phyloP scores from a whole-genome alignment of 2,888 invertebrate species.

The Machimus rusticus region DNA sequence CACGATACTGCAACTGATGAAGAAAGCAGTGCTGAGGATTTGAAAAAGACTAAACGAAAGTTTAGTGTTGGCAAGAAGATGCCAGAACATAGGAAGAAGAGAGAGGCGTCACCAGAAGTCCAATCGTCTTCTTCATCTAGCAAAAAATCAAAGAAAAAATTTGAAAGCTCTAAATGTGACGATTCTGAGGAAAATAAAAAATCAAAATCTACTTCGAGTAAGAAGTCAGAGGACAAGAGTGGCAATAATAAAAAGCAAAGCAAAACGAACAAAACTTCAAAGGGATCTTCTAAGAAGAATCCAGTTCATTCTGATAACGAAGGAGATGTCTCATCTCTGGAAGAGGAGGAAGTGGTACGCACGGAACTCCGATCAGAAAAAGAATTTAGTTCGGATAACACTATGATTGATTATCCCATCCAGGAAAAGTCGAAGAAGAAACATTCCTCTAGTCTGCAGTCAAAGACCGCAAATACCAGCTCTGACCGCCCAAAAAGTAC shows the following conservation, averaged over 20 bases:
- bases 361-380: constrained; percentile 61
- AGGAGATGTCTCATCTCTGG: constrained; percentile 40
- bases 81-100: constrained; percentile 42
- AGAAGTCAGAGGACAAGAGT: not conserved
- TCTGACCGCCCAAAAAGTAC: constrained; percentile 48
- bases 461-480: constrained; percentile 24
- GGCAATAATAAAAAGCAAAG: constrained; percentile 2
- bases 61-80: constrained; percentile 20
- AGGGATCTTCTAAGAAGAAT: not conserved
- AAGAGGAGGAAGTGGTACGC: not conserved
- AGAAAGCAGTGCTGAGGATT: not conserved
- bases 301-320: constrained; percentile 56
- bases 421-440: constrained; percentile 52
- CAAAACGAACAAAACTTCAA: constrained; percentile 6
- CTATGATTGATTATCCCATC: constrained; percentile 42
- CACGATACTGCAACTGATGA: not conserved
- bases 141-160: constrained; percentile 51
- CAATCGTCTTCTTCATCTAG: constrained; percentile 39
- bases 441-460: constrained; percentile 40
- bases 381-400: constrained; percentile 54
- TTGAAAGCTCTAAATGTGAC: constrained; percentile 45
- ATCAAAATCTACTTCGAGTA: not conserved
- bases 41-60: constrained; percentile 22
- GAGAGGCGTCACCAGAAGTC: not conserved
- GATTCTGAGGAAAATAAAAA: constrained; percentile 11